Evolutionary conservation across 2,888 invertebrate species (phyloP).

Genomic region (Augiades crinisus): DNA sequence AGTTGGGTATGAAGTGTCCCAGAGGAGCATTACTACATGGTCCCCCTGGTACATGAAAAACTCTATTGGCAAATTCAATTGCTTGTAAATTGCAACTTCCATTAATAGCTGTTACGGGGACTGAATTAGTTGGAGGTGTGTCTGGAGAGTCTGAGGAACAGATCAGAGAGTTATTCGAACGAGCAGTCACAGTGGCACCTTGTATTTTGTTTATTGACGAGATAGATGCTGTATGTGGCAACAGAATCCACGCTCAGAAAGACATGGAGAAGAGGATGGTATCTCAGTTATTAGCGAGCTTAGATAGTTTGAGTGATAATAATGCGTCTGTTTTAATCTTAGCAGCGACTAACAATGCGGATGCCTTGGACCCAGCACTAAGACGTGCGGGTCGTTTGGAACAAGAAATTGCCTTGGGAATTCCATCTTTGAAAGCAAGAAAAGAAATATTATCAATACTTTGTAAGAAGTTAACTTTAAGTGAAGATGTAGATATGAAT

Average conservation of each 20-base stretch:
- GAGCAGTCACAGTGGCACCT: conserved; percentile 87
- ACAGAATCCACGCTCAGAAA: conserved; percentile 93
- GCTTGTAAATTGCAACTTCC: conserved; percentile 93
- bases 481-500: conserved; percentile 86
- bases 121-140: conserved; percentile 96
- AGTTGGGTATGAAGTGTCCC: conserved; percentile 92
- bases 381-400: conserved; percentile 96
- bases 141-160: conserved; percentile 98
- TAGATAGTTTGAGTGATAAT: conserved; percentile 87
- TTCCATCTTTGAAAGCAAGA: conserved; percentile 93
- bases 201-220: conserved; percentile 97
- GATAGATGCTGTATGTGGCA: conserved; percentile 97
- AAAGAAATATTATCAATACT: conserved; percentile 88
- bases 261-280: conserved; percentile 99
- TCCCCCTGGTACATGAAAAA: conserved; percentile 97
- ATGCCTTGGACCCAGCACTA: conserved; percentile 95
- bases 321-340: conserved; percentile 89
- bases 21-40: conserved; percentile 96
- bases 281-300: conserved; percentile 92
- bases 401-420: conserved; percentile 95
- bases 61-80: conserved; percentile 89
- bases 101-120: conserved; percentile 92
- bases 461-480: conserved; percentile 86
- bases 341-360: conserved; percentile 97
- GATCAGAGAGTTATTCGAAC: conserved; percentile 94